Conservation (phyloP, 2,797 vertebrate species). For the Hyperoplus lanceolatus region DNA sequence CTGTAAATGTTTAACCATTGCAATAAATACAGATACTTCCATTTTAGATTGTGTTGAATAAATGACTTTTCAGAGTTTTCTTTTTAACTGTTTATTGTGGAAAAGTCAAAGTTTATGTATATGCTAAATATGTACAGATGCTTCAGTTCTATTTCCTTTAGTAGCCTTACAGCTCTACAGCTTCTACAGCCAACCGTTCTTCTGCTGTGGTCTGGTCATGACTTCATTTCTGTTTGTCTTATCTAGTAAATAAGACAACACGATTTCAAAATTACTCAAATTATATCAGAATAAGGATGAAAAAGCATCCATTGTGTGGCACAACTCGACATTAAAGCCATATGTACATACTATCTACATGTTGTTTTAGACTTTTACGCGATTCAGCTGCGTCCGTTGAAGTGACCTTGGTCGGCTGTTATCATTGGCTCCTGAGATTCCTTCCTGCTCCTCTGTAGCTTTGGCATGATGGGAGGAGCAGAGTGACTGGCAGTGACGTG, state of each 20-base stretch:
- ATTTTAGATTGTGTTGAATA: constrained; percentile 34
- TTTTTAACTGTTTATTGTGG: constrained; percentile 48
- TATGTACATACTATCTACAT: constrained; percentile 63
- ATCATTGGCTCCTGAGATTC: constrained; percentile 64
- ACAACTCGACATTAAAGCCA: constrained; percentile 8
- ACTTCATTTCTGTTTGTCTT: constrained; percentile 20
- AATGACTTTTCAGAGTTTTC: constrained; percentile 15
- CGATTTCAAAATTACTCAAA: constrained; percentile 12
- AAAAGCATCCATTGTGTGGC: constrained; percentile 2
- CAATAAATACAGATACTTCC: constrained; percentile 77
- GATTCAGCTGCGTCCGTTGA: constrained; percentile 68
- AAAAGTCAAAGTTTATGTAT: constrained; percentile 18
- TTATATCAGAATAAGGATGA: constrained; percentile 1
- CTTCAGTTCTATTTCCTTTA: neutral
- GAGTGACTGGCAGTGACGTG: constrained; percentile 57
- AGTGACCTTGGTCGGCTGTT: constrained; percentile 36
- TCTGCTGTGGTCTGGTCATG: constrained; percentile 12
- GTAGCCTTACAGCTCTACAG: constrained; percentile 18
- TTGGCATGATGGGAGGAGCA: constrained; percentile 80
- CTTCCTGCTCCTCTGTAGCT: constrained; percentile 79
- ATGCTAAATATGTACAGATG: constrained; percentile 47
- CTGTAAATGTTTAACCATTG: constrained; percentile 79
- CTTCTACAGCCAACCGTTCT: constrained; percentile 23
- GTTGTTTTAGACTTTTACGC: neutral
- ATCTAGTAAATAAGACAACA: constrained; percentile 21